A percentile compares a stretch with the other conserved stretches of the same genome.
Conservation (phyloP, 2,797 vertebrate species). For the Micrastur ruficollis region DNA sequence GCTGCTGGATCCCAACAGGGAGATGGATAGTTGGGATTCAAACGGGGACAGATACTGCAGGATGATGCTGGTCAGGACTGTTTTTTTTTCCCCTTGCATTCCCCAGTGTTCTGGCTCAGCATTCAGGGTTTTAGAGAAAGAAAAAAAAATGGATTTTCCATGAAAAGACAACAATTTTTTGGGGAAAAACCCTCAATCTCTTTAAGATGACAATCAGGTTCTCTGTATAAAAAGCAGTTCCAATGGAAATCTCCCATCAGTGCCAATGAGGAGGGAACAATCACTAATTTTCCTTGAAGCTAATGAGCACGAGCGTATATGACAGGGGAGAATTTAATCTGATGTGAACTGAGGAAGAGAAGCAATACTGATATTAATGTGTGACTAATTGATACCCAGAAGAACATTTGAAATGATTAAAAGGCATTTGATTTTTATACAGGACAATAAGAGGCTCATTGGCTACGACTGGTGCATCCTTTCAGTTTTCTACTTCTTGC, state of each 20-base stretch:
- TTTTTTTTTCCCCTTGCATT: fast-evolving
- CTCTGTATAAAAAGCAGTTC: neutral
- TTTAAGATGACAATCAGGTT: neutral
- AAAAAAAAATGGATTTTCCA: neutral
- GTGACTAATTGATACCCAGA: conserved; percentile 68
- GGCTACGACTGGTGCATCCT: conserved; percentile 12
- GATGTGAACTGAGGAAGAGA: conserved; percentile 43
- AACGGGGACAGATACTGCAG: neutral
- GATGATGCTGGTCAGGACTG: neutral
- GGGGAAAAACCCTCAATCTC: neutral
- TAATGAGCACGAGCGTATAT: neutral
- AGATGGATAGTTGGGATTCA: neutral
- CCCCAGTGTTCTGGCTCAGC: neutral
- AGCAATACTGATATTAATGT: conserved; percentile 64
- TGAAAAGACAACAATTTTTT: neutral
- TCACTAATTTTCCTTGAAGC: conserved; percentile 49
- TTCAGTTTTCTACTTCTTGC: conserved; percentile 8
- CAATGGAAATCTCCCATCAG: neutral
- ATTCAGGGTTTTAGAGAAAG: neutral
- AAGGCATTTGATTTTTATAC: conserved; percentile 59
- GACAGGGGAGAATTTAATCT: conserved; percentile 58
- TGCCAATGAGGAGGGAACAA: conserved; percentile 14
- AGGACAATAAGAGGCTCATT: conserved; percentile 66
- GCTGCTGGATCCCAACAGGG: neutral
- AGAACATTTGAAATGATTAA: conserved; percentile 67